Evolutionary conservation across 2,888 invertebrate genomes (phyloP).

Genomic region (Pantelozetes paolii): DNA sequence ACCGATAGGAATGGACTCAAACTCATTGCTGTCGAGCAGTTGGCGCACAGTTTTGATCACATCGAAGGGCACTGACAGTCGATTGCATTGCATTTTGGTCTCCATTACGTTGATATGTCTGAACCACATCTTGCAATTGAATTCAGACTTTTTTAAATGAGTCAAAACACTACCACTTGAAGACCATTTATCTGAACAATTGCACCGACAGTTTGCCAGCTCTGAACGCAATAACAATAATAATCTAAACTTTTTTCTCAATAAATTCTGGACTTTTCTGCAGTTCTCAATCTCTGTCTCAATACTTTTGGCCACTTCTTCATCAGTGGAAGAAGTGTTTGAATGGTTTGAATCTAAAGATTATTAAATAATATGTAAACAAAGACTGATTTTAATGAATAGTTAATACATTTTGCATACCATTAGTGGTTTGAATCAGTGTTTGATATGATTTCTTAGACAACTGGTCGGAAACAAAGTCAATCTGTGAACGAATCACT

Average conservation of each 20-base stretch:
- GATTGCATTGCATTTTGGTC: constrained; percentile 8
- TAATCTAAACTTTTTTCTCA: constrained; percentile 9
- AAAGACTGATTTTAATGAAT: no score
- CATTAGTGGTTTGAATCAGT: not conserved
- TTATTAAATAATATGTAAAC: not conserved
- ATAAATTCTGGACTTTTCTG: constrained; percentile 3
- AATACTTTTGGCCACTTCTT: constrained; percentile 12
- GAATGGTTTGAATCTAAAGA: not conserved
- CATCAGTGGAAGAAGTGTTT: not conserved
- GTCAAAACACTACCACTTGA: not conserved
- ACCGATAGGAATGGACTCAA: not conserved
- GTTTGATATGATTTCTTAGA: constrained; percentile 22
- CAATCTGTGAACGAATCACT: constrained; percentile 21
- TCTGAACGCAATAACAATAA: not conserved
- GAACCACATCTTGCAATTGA: constrained; percentile 28
- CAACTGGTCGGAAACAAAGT: constrained; percentile 14
- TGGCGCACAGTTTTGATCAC: not conserved
- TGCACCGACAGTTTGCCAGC: not conserved
- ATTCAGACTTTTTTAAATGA: constrained; percentile 15
- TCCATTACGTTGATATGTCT: constrained; percentile 19
- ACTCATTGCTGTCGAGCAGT: constrained; percentile 4
- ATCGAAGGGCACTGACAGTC: constrained; percentile 10
- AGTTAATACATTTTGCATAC: not conserved
- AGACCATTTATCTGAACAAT: not conserved
- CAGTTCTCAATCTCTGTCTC: constrained; percentile 9